Conservation (phyloP, 2,113 vertebrate species). For the Microtus montanus region DNA sequence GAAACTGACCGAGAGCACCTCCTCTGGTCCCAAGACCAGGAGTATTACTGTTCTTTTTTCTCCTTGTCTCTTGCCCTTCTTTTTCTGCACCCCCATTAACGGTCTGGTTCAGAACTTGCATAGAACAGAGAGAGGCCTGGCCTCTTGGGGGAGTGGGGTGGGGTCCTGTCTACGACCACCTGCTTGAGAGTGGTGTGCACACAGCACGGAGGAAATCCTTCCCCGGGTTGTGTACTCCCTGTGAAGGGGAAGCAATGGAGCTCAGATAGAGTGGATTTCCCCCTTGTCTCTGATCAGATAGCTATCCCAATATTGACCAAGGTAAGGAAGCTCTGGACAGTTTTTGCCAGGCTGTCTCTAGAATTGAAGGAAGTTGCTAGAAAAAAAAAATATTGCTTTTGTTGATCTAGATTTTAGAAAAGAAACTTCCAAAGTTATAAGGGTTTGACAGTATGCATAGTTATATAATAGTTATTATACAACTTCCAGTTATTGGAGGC, state of each 20-base stretch:
- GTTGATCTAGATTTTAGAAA: not conserved
- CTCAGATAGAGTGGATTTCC: not conserved
- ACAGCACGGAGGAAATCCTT: not conserved
- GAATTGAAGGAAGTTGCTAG: not conserved
- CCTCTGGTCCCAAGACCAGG: not conserved
- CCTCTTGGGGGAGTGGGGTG: not conserved
- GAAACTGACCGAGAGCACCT: not conserved
- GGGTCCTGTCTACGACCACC: not conserved
- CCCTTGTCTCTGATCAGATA: not conserved
- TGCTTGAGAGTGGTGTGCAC: not conserved
- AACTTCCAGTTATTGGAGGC: not conserved
- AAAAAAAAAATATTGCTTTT: not conserved
- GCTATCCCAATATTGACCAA: not conserved
- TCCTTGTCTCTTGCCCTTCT: not conserved
- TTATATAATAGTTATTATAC: not conserved
- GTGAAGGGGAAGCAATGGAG: not conserved
- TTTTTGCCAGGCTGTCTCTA: not conserved
- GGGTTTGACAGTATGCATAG: not conserved
- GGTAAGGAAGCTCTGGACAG: not conserved
- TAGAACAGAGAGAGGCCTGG: not conserved
- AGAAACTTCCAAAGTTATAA: not conserved
- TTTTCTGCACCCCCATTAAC: not conserved
- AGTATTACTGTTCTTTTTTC: not conserved
- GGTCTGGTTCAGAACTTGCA: not conserved
- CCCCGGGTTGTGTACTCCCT: not conserved